Percentiles rank a stretch among this genome's conserved stretches.
Conservation (phyloP, 2,797 vertebrate genomes). For the Brachymystax lenok region DNA sequence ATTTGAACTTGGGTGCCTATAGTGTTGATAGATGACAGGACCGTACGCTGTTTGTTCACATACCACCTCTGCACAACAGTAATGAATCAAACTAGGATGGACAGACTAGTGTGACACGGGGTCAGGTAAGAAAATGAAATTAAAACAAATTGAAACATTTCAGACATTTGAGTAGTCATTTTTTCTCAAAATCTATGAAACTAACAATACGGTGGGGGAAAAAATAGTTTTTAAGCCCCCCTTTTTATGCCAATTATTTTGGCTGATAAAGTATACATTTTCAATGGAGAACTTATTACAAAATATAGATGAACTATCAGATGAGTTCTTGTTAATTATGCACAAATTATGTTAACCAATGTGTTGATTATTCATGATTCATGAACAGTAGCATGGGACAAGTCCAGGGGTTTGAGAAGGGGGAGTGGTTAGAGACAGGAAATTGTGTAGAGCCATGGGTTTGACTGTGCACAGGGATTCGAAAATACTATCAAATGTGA, state of each 20-base stretch:
- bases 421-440: not conserved
- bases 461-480: not conserved
- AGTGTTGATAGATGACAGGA: constrained; percentile 68
- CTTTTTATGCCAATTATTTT: constrained; percentile 1
- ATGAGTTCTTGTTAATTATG: not conserved
- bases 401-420: not conserved
- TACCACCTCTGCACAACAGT: constrained; percentile 52
- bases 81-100: constrained; percentile 65
- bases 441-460: not conserved
- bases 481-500: not conserved
- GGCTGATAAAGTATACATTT: not conserved
- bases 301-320: not conserved
- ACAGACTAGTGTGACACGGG: constrained; percentile 67
- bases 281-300: not conserved
- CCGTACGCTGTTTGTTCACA: constrained; percentile 68
- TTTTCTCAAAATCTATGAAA: not conserved
- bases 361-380: not conserved
- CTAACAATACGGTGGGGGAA: constrained; percentile 8
- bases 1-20: constrained; percentile 65
- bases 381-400: not conserved
- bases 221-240: not conserved
- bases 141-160: constrained; percentile 15
- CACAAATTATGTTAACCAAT: not conserved
- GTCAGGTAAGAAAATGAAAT: constrained; percentile 53
- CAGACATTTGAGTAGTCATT: constrained; percentile 24